Evolutionary conservation across 2,888 invertebrate genomes (phyloP).

Genomic region (Diadromus collaris): DNA sequence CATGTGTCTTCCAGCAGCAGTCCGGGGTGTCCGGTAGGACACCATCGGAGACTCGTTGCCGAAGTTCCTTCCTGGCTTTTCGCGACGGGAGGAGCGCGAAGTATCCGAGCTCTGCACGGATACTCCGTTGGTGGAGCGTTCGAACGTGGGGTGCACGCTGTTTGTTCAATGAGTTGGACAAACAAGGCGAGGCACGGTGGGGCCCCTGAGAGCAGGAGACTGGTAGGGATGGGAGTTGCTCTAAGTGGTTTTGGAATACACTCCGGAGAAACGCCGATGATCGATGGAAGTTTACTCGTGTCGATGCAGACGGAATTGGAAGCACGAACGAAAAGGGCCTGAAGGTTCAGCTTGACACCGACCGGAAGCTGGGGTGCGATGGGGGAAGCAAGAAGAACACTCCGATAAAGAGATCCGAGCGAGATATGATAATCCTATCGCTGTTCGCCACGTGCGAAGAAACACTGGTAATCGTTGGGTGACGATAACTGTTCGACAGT

Average conservation of each 20-base stretch:
- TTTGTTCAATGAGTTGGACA: slow-evolving; percentile 65
- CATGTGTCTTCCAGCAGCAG: slow-evolving; percentile 67
- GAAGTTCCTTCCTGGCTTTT: slow-evolving; percentile 24
- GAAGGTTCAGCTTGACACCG: background rate
- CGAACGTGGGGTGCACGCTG: slow-evolving; percentile 45
- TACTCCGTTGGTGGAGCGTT: slow-evolving; percentile 19
- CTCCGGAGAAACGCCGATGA: slow-evolving; percentile 56
- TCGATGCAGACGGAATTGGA: slow-evolving; percentile 37
- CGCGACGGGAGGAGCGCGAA: slow-evolving; percentile 53
- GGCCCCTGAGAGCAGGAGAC: slow-evolving; percentile 48
- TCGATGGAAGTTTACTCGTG: slow-evolving; percentile 51
- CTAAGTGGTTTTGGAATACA: slow-evolving; percentile 54
- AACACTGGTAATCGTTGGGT: background rate
- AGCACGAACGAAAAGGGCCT: background rate
- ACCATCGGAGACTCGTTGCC: slow-evolving; percentile 24
- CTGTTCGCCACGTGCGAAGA: slow-evolving; percentile 36
- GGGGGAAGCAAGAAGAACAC: background rate
- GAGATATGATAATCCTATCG: slow-evolving; percentile 39
- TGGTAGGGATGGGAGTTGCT: slow-evolving; percentile 31
- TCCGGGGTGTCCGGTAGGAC: slow-evolving; percentile 3
- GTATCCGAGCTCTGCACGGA: slow-evolving; percentile 31
- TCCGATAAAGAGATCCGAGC: slow-evolving; percentile 43
- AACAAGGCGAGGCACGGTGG: slow-evolving; percentile 58
- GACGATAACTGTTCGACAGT: background rate
- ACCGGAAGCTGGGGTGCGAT: slow-evolving; percentile 41